Evolutionary conservation across 2,888 invertebrate species (phyloP), one percentile per base, ranked within the genome.

Genomic region (Brenthis ino): DNA sequence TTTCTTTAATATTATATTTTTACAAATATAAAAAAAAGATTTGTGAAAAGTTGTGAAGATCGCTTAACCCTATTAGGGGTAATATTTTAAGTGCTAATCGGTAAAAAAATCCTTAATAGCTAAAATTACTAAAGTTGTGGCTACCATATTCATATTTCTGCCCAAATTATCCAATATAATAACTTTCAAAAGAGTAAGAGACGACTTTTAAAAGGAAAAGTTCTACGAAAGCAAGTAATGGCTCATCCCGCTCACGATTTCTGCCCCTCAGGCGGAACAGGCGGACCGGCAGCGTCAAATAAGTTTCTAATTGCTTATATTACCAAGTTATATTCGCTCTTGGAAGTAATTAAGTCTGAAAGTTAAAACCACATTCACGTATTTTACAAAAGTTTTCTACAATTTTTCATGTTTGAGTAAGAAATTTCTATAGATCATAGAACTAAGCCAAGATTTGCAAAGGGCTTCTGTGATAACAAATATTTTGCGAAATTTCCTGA

Each of bases 301-400:
- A 93, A 93, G 89, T 91, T 93, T 92, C 90, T 93, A 92, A 92
- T 93, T 93, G 91, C 91, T 92, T 92, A 90, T 91, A 92, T 92
- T 93, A 91, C 89, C 89, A 90, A 91, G 89, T 91, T 91, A 88
- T 91, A 91, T 90, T 91, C 88, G 84, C 87, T 90, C 85, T 90
- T 86, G 80, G 80, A 88, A 88, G 87, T 91, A 91, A 91, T 93
- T 91, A 91, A 91, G 89, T 88, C 86, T 82, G 77, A 81, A 88
- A 90, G 84, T 87, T 88, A 82, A 85, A 85, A 87, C 85, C 87
- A 84, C 85, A 87, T 87, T 86, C 85, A 82, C 83, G 83, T 86
- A 85, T 84, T 87, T 85, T 78, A 80, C 77, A 79, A 77, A 84
- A 82, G 77, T 78, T 78, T 77, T 77, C 75, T 68, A 74, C 76